Evolutionary conservation across 2,888 invertebrate genomes (phyloP), one percentile per base, ranked within the genome.

Genomic region (Drosophila austrosaltans): DNA sequence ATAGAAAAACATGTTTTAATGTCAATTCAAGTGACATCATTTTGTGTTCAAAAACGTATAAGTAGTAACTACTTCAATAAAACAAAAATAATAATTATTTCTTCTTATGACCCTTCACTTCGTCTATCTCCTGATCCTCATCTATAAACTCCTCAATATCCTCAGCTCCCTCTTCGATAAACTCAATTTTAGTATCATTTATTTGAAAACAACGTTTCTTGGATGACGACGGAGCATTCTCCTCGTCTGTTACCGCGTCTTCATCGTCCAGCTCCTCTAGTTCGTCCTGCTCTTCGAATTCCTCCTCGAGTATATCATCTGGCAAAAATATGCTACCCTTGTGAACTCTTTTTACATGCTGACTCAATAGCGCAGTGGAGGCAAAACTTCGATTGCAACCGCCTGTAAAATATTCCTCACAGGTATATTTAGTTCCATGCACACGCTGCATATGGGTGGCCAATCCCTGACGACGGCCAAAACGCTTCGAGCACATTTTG

Each of bases 391-490:
- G 89, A 10, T 25, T 66, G 44, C 89, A 89, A n/a, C 89, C 89
- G 1, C 54, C 53, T 0, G 76, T 72, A 1, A 63, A 75, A 28
- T 60, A 72, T 12, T 80, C 78, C 0, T 73, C 72, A 42, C 86
- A 77, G 20, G 71, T 77, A 64, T 79, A 89, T 81, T 87, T 81
- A 56, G 85, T 80, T 3, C 86, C 73, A 58, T 88, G 81, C 12
- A 78, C 64, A 69, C 91, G 84, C 48, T 86, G 85, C n/a, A 88
- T 57, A 66, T 92, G 92, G 10, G 86, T 69, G 42, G 76, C 77
- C 3, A 90, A 66, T 1, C 89, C 87, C 44, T 88, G 83, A 20
- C 89, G 89, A 0, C 92, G 86, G 1, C 90, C 89, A 67, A 92
- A 92, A 2, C 78, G 72, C 66, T 81, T 90, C 0, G 75, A 60